Percentiles rank a stretch among this genome's conserved stretches.
Conservation (phyloP, 1,140 invertebrate species). For the Sycophila sp. region DNA sequence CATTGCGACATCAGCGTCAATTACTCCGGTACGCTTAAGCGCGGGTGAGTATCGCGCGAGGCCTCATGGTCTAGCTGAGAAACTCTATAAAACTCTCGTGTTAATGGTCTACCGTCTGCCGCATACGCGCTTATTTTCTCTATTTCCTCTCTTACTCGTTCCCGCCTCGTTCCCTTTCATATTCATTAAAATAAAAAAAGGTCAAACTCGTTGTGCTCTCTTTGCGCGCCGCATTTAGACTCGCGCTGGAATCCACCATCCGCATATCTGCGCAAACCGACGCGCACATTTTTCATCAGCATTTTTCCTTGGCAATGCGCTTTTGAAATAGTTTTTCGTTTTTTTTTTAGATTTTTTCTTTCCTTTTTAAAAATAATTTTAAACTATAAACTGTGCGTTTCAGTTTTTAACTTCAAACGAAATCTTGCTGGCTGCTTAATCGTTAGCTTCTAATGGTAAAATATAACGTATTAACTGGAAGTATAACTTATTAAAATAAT, state of each 20-base stretch:
- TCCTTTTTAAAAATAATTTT: too few species aligned
- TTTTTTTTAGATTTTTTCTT: too few species aligned
- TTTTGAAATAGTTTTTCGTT: too few species aligned
- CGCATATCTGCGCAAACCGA: slow-evolving; percentile 11
- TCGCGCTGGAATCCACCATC: background rate
- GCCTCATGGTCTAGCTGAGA: slow-evolving; percentile 6
- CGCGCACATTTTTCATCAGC: too few species aligned
- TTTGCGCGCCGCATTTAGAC: background rate
- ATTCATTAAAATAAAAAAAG: slow-evolving; percentile 38
- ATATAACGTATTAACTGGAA: too few species aligned
- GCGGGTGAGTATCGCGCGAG: slow-evolving; percentile 5
- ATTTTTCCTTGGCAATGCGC: too few species aligned
- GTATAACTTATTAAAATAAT: too few species aligned
- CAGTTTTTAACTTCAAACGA: too few species aligned
- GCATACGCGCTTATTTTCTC: slow-evolving; percentile 13
- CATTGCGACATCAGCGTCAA: background rate
- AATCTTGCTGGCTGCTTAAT: background rate
- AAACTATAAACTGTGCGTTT: too few species aligned
- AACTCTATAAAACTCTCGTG: slow-evolving; percentile 27
- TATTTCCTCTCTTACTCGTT: background rate
- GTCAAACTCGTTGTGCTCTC: background rate
- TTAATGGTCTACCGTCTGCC: slow-evolving; percentile 33
- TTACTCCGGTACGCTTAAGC: background rate
- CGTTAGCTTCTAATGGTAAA: too few species aligned
- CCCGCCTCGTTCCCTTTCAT: slow-evolving; percentile 24